Evolutionary conservation across 2,113 vertebrate species (phyloP).

Genomic region (Sardina pilchardus): DNA sequence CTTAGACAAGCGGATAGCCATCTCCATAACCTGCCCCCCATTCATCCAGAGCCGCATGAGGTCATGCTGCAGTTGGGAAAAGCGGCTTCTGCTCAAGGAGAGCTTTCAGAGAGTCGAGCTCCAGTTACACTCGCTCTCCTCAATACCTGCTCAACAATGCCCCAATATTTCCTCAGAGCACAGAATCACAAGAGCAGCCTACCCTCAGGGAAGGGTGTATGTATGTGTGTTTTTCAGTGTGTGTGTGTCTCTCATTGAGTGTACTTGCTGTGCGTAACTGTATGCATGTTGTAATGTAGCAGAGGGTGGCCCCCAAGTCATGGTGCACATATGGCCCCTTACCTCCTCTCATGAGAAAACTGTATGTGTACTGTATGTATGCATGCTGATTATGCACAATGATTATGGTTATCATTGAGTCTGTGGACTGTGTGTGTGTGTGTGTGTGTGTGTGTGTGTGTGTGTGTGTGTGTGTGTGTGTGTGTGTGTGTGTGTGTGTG

Average conservation of each 20-base stretch:
- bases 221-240: constrained; percentile 8
- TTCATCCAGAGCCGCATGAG: background rate
- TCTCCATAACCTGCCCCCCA: background rate
- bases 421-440: background rate
- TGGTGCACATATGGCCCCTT: no score
- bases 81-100: background rate
- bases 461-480: background rate
- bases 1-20: constrained; percentile 1
- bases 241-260: constrained; percentile 33
- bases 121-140: constrained; percentile 16
- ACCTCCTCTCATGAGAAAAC: no score
- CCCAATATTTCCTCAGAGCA: constrained; percentile 1
- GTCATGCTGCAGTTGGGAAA: background rate
- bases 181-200: background rate
- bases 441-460: background rate
- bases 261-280: constrained; percentile 38
- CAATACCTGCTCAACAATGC: background rate
- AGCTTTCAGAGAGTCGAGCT: background rate
- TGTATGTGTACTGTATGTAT: constrained; percentile 36
- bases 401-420: background rate
- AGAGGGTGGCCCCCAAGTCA: no score
- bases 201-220: constrained; percentile 4
- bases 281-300: background rate
- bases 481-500: constrained; percentile 18
- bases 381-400: background rate